Base-by-base conservation (phyloP, 2,797 vertebrate genomes). In the Tenualosa thibaudeaui region DNA sequence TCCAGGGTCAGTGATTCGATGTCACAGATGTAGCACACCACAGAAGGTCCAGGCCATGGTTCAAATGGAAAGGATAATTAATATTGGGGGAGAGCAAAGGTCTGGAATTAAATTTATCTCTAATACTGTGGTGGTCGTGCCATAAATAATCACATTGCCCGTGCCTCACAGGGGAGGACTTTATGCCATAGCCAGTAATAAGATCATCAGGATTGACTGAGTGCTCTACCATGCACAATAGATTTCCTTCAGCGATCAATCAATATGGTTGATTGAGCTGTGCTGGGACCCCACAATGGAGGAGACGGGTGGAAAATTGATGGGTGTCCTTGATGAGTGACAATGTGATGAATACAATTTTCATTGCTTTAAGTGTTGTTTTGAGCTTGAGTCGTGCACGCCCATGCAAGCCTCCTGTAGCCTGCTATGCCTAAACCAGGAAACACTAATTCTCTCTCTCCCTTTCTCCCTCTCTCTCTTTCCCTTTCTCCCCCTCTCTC, bases 181-280 rank as follows among this genome's bases (percentile, higher is more conserved):
- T 78, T 43, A 78, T 78, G 71, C 37, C 37, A 46, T 37, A 40
- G 71, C 71, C 71, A 78, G 71, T 78, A 22, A 78, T 46, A 78
- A 78, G 15, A 78, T 78, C 40, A 78, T 78, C 71, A 46, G 71
- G 71, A 78, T 78, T 78, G 71, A 78, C 40, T 22, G 71, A 78
- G 26, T 46, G 71, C 22, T 24, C 58, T 62, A n/a, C 58, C 58
- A 62, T 24, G 58, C 71, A 78, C 71, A 78, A 78, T 78, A 19
- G 71, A 19, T 46, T 40, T 43, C 17, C 7, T 78, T 7, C 40
- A 22, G 17, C 7, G 71, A 78, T 78, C 40, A 78, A 46, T 78
- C 40, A 17, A 43, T 46, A 78, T 46, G 40, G 15, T 40, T 78
- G 37, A 78, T 78, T 78, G 71, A 78, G 46, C 71, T 17, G 5